Percentiles rank a stretch among this genome's conserved stretches.
phyloP scores from a whole-genome alignment of 2,113 vertebrate genomes.

The Beaufortia kweichowensis region DNA sequence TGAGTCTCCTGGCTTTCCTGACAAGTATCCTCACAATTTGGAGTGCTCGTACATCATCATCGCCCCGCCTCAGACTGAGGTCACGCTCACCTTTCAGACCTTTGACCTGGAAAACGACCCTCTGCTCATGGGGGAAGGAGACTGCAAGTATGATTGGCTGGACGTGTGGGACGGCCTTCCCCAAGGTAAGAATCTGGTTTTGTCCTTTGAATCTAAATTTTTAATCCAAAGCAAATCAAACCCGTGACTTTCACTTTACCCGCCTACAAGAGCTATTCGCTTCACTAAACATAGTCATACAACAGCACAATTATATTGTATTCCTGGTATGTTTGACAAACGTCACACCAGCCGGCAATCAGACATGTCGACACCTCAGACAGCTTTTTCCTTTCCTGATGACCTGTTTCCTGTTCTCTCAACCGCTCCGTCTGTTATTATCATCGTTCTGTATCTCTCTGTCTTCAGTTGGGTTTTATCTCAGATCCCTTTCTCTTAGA shows the following conservation, averaged over 20 bases:
- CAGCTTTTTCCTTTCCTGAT: constrained; percentile 20
- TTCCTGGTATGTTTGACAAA: background rate
- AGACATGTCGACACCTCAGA: constrained; percentile 26
- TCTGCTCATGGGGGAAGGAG: constrained; percentile 87
- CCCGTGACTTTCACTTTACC: no score
- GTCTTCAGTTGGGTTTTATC: constrained; percentile 20
- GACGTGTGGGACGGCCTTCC: constrained; percentile 98
- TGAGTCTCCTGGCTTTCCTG: constrained; percentile 93
- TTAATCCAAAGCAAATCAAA: no score
- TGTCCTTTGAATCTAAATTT: no score
- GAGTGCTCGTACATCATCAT: constrained; percentile 95
- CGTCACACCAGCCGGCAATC: background rate
- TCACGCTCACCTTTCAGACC: constrained; percentile 89
- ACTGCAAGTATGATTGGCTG: constrained; percentile 98
- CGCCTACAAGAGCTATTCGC: no score
- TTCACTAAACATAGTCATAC: no score
- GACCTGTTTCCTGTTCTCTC: constrained; percentile 38
- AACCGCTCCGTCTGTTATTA: background rate
- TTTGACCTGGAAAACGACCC: constrained; percentile 97
- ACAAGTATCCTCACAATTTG: constrained; percentile 97
- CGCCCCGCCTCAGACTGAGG: constrained; percentile 90
- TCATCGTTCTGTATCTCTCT: background rate
- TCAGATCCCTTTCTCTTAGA: constrained; percentile 17
- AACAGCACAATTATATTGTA: no score
- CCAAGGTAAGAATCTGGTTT: constrained; percentile 67